Evolutionary conservation across 2,797 vertebrate species (phyloP).

Genomic region (Urosaurus nigricauda): DNA sequence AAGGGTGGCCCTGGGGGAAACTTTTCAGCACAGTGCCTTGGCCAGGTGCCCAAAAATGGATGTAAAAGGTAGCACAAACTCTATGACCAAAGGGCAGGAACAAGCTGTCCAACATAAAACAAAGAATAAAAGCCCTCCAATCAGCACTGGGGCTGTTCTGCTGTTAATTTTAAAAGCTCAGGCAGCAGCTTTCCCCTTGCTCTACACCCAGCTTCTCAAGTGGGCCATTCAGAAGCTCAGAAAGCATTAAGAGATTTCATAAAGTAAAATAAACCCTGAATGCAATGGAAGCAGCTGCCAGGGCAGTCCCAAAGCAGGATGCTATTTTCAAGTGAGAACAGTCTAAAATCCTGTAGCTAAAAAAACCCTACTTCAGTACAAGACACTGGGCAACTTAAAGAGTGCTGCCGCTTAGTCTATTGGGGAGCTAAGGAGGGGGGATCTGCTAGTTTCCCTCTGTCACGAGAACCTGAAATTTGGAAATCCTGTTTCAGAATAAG

Average conservation of each 20-base stretch:
- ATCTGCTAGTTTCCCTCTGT: too few relatives aligned
- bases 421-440: too few relatives aligned
- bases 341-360: slow-evolving; percentile 11
- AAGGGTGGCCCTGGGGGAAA: too few relatives aligned
- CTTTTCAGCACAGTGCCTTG: too few relatives aligned
- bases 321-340: background rate
- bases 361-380: background rate
- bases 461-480: background rate
- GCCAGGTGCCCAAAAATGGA: too few relatives aligned
- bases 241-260: slow-evolving; percentile 21
- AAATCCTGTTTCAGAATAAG: slow-evolving; percentile 46
- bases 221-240: background rate
- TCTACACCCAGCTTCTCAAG: background rate
- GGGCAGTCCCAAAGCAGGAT: accelerated
- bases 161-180: slow-evolving; percentile 17
- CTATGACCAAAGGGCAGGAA: too few relatives aligned
- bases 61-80: too few relatives aligned
- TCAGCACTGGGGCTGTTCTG: background rate
- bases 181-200: accelerated
- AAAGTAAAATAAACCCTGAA: slow-evolving; percentile 26
- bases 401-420: background rate
- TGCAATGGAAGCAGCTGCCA: background rate
- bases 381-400: slow-evolving; percentile 22
- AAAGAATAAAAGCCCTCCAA: background rate
- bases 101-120: background rate